Base-by-base conservation (phyloP, 2,797 vertebrate genomes). In the Cheirogaleus major region DNA sequence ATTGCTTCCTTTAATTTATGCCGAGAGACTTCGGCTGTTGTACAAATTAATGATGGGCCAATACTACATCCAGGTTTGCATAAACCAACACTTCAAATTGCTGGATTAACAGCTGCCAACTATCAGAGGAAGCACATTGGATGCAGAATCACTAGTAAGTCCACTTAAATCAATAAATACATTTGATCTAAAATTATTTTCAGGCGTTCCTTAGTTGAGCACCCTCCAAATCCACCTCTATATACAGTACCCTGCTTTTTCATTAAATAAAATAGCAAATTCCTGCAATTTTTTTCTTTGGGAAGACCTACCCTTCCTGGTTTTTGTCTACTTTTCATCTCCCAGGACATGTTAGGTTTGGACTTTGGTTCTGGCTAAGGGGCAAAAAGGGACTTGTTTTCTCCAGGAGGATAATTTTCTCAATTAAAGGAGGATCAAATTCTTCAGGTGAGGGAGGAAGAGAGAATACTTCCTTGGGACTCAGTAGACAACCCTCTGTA, bases 181-280 rank as follows among this genome's bases (percentile, higher is more conserved):
- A 67, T 84, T 94, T 84, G 70, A 84, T 72, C 63, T 83, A 80
- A 91, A 89, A 84, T 92, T 57, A 65, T 43, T 89, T 72, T 70
- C 52, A 57, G 55, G 17, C 25, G 88, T 91, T 92, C 41, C 43
- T 83, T 82, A 81, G 69, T 91, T 55, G 63, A 65, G 22, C 50
- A 43, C 38, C 22, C 41, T 94, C 55, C 55, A 88, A 65, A 57
- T 83, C 57, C 38, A 63, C 63, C 32, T 83, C 41, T 50, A 13
- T 67, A 88, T 70, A 63, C 57, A 88, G n/a, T 83, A 75, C 13
- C 20, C 69, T 83, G 69, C 25, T 76, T 82, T 78, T 76, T 63
- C 38, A 72, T 72, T 78, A 41, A 61, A 83, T 79, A 52, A 73
- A 90, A 55, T 20, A 93, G 57, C 32, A 59, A 91, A 63, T 84